Base-by-base conservation (phyloP, 1,140 invertebrate genomes). In the Lepidurus couesii region DNA sequence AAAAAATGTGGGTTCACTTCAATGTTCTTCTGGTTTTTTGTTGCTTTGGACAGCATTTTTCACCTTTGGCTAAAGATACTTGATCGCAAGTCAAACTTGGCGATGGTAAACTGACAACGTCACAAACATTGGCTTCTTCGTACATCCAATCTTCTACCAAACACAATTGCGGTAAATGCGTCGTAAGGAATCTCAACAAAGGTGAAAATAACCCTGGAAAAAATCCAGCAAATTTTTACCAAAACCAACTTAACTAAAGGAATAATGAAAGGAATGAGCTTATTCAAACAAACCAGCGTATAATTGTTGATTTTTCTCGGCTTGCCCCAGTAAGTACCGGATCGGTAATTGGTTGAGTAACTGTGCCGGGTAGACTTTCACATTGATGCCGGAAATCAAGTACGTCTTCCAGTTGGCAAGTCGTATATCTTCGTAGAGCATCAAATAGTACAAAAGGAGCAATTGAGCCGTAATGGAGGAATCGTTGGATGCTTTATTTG, bases 131-230 rank as follows among this genome's bases (percentile, higher is more conserved):
- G 53, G 13, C 65, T 44, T 79, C 43, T 79, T 83, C 83, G 43
- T 90, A 92, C 82, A 98, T 88, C 96, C 96, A 98, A 84, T 98
- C 96, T 82, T 97, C 94, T 5, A 98, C 95, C 44, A 98, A 87
- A 80, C 95, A 97, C 21, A 98, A 85, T 85, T 98, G 96, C 5
- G 96, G 96, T 86, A 96, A 98, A 86, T 98, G 96, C 10, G 92
- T 96, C 0, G 94, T 93, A 43, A 98, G 85, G 11, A 98, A 86
- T 80, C 94, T 90, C 5, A 97, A 85, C 13, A 97, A 84, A 1
- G 93, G 92, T 74, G 95, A 92, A 83, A 96, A 96, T 3, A 97
- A 84, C 9, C 92, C 92, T 85, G 80, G 21, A 79, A 75, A 80
- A 42, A 42, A 78, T 75, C 44, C n/a, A 77, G n/a, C 79, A 47